A percentile compares a stretch with the other conserved stretches of the same genome.
These are phyloP conservation scores for Siniperca undulata DNA, from an alignment of 2,797 vertebrate genomes.

Conservation along the genomic window DNA sequence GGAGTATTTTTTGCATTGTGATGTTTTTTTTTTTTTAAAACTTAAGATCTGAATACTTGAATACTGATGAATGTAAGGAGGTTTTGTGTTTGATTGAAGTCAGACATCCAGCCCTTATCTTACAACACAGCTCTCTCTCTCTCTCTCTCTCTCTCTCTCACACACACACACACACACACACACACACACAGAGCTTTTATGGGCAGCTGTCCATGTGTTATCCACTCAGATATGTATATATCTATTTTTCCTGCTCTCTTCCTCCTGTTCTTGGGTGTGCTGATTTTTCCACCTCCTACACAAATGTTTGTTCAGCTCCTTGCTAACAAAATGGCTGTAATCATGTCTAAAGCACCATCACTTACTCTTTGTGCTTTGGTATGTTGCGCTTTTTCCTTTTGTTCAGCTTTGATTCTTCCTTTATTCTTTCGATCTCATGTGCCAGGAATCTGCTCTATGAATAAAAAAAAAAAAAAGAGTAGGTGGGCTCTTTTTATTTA, in stretches of 20 bases:
- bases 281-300: constrained; percentile 76
- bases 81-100: constrained; percentile 11
- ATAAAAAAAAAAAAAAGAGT: background rate
- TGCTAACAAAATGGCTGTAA: constrained; percentile 70
- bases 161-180: background rate
- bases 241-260: constrained; percentile 52
- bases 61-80: constrained; percentile 6
- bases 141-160: background rate
- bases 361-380: constrained; percentile 13
- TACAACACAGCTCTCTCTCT: background rate
- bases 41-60: background rate
- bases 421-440: background rate
- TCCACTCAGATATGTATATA: constrained; percentile 21
- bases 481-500: background rate
- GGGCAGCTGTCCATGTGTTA: constrained; percentile 1
- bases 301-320: constrained; percentile 80
- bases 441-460: background rate
- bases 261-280: constrained; percentile 68
- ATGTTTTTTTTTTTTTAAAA: background rate
- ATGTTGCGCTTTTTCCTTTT: constrained; percentile 10
- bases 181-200: background rate
- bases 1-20: background rate
- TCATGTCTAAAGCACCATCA: constrained; percentile 42
- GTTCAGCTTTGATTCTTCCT: constrained; percentile 1
- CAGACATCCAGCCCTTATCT: constrained; percentile 55